These are phyloP conservation scores for Frieseomelitta varia DNA, from an alignment of 1,140 invertebrate species.

Conservation along the genomic window DNA sequence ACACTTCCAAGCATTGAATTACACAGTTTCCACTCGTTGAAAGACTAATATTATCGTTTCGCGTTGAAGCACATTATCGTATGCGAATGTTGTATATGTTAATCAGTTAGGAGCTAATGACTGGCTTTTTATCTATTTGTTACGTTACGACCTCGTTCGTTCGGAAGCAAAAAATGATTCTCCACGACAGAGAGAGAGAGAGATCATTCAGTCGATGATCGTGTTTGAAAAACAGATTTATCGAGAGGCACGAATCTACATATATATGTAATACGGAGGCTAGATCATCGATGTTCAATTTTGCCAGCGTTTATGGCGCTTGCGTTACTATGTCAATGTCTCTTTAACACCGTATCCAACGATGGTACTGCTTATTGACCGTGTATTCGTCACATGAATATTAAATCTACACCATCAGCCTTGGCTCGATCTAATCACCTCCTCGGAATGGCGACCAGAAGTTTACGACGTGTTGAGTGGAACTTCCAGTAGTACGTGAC, in stretches of 20 bases:
- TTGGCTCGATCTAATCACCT: conserved; percentile 23
- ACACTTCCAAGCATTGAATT: neutral
- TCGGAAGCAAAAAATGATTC: neutral
- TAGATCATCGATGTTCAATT: neutral
- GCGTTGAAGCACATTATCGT: neutral
- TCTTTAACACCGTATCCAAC: conserved; percentile 23
- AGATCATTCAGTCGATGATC: neutral
- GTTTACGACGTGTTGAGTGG: neutral
- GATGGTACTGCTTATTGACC: conserved; percentile 21
- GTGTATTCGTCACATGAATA: neutral
- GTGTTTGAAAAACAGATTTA: neutral
- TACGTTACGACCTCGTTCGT: neutral
- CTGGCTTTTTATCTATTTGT: neutral
- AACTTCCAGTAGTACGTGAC: neutral
- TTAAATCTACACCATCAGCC: conserved; percentile 15
- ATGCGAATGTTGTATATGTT: neutral
- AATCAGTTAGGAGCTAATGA: neutral
- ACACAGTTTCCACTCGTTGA: neutral
- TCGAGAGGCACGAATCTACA: neutral
- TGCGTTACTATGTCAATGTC: conserved; percentile 42
- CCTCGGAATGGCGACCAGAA: neutral
- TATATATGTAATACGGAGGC: neutral
- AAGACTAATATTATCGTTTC: neutral
- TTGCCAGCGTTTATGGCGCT: neutral
- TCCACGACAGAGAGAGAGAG: neutral